phyloP scores from a whole-genome alignment of 2,113 vertebrate genomes.

The Erpornis zantholeuca region DNA sequence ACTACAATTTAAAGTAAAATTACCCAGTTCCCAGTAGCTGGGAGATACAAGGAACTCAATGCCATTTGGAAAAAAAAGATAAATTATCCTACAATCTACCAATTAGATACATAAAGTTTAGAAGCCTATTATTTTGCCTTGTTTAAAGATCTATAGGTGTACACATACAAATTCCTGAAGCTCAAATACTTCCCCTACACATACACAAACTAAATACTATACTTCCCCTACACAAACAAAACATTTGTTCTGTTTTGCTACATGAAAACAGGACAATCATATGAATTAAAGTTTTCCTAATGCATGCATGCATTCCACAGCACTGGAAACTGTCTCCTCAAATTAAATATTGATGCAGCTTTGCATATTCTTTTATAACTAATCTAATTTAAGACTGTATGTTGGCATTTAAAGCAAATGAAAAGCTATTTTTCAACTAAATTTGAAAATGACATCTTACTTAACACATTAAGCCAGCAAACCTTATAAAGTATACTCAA shows the following conservation, averaged over 20 bases:
- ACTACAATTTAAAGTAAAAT: neutral
- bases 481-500: neutral
- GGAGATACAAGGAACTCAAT: neutral
- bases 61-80: neutral
- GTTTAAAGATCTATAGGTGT: neutral
- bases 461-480: neutral
- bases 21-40: neutral
- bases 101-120: neutral
- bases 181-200: neutral
- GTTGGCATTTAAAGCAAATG: neutral
- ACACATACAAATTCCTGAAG: neutral
- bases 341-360: neutral
- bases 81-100: neutral
- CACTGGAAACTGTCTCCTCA: neutral
- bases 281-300: neutral
- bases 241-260: neutral
- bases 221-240: accelerated
- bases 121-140: neutral
- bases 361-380: neutral
- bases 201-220: accelerated
- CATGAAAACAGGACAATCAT: neutral
- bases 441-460: neutral
- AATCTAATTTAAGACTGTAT: neutral
- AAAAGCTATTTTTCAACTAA: neutral
- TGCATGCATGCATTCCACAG: neutral